Percentiles rank a stretch among this genome's conserved stretches.
These are phyloP conservation scores for Lamellibrachia luymesi DNA, from an alignment of 1,140 invertebrate genomes.

Conservation along the genomic window DNA sequence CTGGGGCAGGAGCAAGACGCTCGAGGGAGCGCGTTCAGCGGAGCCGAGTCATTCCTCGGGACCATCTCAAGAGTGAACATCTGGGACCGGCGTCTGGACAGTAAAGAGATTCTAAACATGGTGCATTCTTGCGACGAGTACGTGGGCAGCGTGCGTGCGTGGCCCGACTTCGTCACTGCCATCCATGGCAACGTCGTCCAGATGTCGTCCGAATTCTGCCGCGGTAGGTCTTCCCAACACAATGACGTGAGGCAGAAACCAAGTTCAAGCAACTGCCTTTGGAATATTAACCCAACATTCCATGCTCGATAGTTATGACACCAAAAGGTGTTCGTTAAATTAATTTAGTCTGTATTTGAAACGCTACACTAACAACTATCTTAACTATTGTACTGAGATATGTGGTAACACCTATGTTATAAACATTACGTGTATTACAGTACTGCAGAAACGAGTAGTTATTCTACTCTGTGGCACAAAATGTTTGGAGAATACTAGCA, in stretches of 20 bases:
- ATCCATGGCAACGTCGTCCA: slow-evolving; percentile 60
- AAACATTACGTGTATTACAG: too few species aligned
- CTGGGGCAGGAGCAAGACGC: slow-evolving; percentile 73
- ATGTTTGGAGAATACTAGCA: too few species aligned
- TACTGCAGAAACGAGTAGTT: too few species aligned
- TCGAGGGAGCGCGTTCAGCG: slow-evolving; percentile 66
- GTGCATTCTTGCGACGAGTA: slow-evolving; percentile 44
- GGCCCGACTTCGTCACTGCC: slow-evolving; percentile 64
- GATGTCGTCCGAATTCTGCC: slow-evolving; percentile 50
- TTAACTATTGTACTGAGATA: too few species aligned
- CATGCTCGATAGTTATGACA: too few species aligned
- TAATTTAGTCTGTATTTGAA: too few species aligned
- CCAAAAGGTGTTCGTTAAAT: too few species aligned
- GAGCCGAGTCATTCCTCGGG: slow-evolving; percentile 68
- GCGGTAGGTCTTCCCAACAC: slow-evolving; percentile 43
- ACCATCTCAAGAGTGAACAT: slow-evolving; percentile 65
- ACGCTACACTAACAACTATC: too few species aligned
- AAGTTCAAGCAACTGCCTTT: too few species aligned
- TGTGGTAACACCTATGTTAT: too few species aligned
- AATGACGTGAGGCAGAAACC: neutral
- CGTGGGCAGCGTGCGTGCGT: slow-evolving; percentile 62
- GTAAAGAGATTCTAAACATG: slow-evolving; percentile 56
- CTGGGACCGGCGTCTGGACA: slow-evolving; percentile 62
- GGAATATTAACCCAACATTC: too few species aligned
- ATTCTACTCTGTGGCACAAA: too few species aligned